Evolutionary conservation across 92 coral and sea anemone genomes (phyloP).

Genomic region (Umimayanthus chanpuru): DNA sequence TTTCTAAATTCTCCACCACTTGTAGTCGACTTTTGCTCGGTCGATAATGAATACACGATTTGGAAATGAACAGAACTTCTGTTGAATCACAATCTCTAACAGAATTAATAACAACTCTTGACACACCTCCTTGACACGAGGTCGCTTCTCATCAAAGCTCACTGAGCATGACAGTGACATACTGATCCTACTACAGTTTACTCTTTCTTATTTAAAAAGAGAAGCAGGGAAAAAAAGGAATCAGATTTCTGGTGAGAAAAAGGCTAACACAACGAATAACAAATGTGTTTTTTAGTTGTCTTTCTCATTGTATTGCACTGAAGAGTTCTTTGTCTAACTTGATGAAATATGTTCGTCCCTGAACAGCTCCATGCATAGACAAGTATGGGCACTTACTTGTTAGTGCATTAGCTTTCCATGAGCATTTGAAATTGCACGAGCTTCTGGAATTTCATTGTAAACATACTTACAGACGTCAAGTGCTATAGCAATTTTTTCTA

Average conservation of each 20-base stretch:
- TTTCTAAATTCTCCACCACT: too few species aligned
- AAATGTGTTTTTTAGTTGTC: conserved; percentile 1
- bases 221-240: not conserved
- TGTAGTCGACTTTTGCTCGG: too few species aligned
- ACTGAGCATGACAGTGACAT: conserved; percentile 9
- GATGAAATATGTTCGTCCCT: conserved; percentile 11
- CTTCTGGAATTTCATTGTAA: conserved; percentile 57
- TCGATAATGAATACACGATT: too few species aligned
- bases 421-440: conserved; percentile 52
- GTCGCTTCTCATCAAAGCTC: not conserved
- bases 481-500: conserved; percentile 33
- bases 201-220: conserved; percentile 4
- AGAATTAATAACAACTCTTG: too few species aligned
- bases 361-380: conserved; percentile 49
- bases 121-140: not conserved
- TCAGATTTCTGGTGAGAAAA: not conserved
- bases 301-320: not conserved
- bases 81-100: too few species aligned
- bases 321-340: conserved; percentile 31
- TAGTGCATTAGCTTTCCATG: conserved; percentile 64
- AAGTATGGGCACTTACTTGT: conserved; percentile 58
- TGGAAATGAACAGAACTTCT: too few species aligned
- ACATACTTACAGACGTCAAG: conserved; percentile 65
- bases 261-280: not conserved
- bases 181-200: not conserved